A percentile compares a stretch with the other conserved stretches of the same genome.
These are phyloP conservation scores for Sminthurides bifidus DNA, from an alignment of 1,140 invertebrate species.

Conservation along the genomic window DNA sequence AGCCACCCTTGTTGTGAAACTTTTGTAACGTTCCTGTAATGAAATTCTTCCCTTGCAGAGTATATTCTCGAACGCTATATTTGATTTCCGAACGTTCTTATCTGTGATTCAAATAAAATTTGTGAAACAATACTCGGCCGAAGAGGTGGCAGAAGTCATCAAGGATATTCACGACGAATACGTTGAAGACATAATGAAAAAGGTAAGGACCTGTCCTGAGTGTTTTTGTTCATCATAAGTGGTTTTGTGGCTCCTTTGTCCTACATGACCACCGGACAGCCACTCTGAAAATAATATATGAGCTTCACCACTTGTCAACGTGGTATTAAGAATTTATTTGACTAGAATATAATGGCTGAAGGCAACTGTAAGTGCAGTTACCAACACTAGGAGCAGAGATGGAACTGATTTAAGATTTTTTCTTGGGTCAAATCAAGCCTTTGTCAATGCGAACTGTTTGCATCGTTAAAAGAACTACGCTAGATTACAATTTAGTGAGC, in stretches of 20 bases:
- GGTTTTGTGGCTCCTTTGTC: neutral
- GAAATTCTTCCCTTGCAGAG: constrained; percentile 18
- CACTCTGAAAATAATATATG: neutral
- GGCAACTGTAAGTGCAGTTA: no score
- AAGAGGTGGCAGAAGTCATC: constrained; percentile 55
- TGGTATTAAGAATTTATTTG: constrained; percentile 3
- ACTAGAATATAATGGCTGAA: no score
- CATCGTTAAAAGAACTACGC: no score
- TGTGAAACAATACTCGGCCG: constrained; percentile 38
- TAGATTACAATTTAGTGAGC: no score
- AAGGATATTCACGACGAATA: constrained; percentile 63
- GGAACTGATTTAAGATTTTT: no score
- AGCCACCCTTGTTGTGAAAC: neutral
- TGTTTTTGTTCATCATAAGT: neutral
- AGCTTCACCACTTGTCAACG: neutral
- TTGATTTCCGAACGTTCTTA: constrained; percentile 30
- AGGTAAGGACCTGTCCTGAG: constrained; percentile 40
- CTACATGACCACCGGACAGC: neutral
- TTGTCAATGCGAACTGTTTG: no score
- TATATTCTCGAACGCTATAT: constrained; percentile 30
- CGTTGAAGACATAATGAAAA: constrained; percentile 68
- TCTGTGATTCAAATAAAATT: constrained; percentile 30
- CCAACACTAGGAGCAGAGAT: no score
- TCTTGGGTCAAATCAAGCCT: no score
- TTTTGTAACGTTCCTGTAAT: neutral